Evolutionary conservation across 1,140 invertebrate species (phyloP).

Genomic region (Tenebrio molitor): DNA sequence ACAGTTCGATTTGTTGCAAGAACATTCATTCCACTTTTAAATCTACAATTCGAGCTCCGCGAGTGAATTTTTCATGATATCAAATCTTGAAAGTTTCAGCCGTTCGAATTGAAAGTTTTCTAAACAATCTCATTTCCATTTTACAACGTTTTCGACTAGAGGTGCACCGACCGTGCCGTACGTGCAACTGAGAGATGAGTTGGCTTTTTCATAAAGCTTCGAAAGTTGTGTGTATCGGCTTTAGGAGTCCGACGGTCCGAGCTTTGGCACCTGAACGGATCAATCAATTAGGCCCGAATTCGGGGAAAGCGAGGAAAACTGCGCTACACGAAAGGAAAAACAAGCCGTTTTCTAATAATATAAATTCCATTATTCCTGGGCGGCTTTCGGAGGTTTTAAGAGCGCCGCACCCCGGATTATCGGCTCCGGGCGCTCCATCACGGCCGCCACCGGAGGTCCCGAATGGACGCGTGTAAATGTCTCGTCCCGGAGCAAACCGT

Average conservation of each 20-base stretch:
- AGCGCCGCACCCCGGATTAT: slow-evolving; percentile 8
- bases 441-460: background rate
- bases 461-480: background rate
- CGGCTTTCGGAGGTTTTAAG: slow-evolving; percentile 11
- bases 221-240: too few relatives aligned
- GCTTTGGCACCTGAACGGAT: slow-evolving; percentile 8
- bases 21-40: too few relatives aligned
- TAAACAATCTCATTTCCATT: too few relatives aligned
- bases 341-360: slow-evolving; percentile 22
- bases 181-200: too few relatives aligned
- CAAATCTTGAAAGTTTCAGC: too few relatives aligned
- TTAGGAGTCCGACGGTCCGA: background rate
- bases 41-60: too few relatives aligned
- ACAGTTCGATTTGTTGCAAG: too few relatives aligned
- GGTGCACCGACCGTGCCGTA: too few relatives aligned
- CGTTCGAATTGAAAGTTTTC: too few relatives aligned
- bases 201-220: background rate
- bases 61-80: too few relatives aligned
- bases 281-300: slow-evolving; percentile 24
- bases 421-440: background rate
- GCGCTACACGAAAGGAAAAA: slow-evolving; percentile 17
- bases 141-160: too few relatives aligned
- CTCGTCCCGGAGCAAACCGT: background rate
- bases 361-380: slow-evolving; percentile 18
- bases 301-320: background rate